Evolutionary conservation across 1,140 invertebrate genomes (phyloP), one percentile per base, ranked within the genome.

Genomic region (Geopemphigus sp.): DNA sequence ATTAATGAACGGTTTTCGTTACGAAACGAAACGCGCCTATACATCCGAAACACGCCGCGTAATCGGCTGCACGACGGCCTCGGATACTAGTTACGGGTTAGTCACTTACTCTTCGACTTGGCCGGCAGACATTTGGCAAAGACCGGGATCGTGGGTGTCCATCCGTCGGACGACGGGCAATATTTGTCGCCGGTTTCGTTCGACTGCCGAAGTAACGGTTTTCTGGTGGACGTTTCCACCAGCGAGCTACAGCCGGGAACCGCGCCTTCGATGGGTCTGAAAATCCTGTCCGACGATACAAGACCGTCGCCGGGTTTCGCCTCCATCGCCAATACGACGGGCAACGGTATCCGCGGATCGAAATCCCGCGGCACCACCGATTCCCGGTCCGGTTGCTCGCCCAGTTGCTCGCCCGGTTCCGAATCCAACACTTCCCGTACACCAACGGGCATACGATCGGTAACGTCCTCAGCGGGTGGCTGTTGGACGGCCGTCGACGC

Each of bases 401-500:
- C 32, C 32, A 8, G 32, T 39, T 8, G 19, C 15, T n/a, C 1
- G 5, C 32, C n/a, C 11, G 66, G 47, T 54, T 54, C 68, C 10
- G 29, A 39, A 5, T 74, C 56, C 8, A 78, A 29, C 0, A 50
- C 22, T 8, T 78, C 74, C 0, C 59, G 32, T 4, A 78, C 74
- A 0, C 74, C 74, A 0, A 63, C 39, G 0, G 74, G 74, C 19
- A 78, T 78, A 1, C 15, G 10, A 0, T 26, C 22, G 0, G 24
- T 8, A 17, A 45, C n/a, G 3, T 3, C 19, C 0, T 1, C 17
- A 0, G 17, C 1, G 5, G 26, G 0, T 14, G 15, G 22, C 54
- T 6, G 19, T 5, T 14, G n/a, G 0, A 47, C 17, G 32, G 83
- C 82, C 5, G 83, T 83, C 1, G 83, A 83, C 2, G 82, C 82